Conservation (phyloP, 2,113 vertebrate genomes). For the Melierax canorus region DNA sequence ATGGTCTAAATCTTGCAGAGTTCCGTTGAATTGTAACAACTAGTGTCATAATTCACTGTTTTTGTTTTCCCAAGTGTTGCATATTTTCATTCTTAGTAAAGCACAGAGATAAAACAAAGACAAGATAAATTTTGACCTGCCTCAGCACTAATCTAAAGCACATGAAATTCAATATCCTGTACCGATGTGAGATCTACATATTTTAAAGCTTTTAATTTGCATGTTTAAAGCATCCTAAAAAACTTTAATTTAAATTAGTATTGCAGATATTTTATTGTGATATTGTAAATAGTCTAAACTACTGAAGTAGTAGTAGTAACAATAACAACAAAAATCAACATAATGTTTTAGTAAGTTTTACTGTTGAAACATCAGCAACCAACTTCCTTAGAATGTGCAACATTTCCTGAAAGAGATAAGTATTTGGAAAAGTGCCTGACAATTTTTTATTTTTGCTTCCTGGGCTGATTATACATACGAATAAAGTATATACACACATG, state of each 20-base stretch:
- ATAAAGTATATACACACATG: background rate
- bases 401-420: background rate
- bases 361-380: conserved; percentile 33
- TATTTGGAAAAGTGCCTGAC: background rate
- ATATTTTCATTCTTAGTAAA: background rate
- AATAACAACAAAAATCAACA: background rate
- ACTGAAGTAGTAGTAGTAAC: background rate
- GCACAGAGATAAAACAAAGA: background rate
- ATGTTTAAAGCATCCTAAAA: background rate
- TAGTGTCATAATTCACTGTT: background rate
- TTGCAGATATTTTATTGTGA: background rate
- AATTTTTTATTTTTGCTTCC: background rate
- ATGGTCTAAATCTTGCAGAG: background rate
- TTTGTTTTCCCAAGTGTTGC: background rate
- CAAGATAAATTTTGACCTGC: background rate
- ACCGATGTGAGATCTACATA: background rate
- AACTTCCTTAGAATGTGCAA: background rate
- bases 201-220: background rate
- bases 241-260: background rate
- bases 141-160: background rate
- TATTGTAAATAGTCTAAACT: background rate
- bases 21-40: background rate
- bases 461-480: background rate
- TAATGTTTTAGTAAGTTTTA: background rate
- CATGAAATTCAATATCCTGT: background rate